Evolutionary conservation across 2,888 invertebrate genomes (phyloP).

Genomic region (Protodeltote pygarga): DNA sequence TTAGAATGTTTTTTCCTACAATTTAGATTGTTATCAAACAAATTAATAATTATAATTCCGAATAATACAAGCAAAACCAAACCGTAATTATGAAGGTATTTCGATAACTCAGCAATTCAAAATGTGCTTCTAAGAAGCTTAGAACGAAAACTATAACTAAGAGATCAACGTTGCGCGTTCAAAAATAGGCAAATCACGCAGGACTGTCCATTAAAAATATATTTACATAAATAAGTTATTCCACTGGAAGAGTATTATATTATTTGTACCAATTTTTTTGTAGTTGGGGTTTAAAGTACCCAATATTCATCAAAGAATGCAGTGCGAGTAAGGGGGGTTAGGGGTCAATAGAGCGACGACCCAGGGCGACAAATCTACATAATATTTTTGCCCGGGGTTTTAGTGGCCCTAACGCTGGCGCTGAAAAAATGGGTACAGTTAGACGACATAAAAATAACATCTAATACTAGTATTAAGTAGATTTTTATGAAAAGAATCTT

Average conservation of each 20-base stretch:
- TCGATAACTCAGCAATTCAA: slow-evolving; percentile 14
- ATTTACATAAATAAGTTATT: slow-evolving; percentile 45
- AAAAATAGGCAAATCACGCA: slow-evolving; percentile 70
- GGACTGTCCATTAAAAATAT: slow-evolving; percentile 43
- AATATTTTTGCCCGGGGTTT: too few relatives aligned
- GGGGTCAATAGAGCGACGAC: too few relatives aligned
- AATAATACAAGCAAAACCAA: too few relatives aligned
- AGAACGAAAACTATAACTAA: slow-evolving; percentile 51
- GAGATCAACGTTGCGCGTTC: slow-evolving; percentile 62
- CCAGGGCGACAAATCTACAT: too few relatives aligned
- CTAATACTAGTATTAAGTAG: slow-evolving; percentile 1
- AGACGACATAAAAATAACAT: slow-evolving; percentile 22
- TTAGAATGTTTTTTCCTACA: too few relatives aligned
- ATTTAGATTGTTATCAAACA: too few relatives aligned
- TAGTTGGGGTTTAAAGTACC: neutral
- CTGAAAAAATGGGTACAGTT: too few relatives aligned
- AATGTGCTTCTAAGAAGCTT: slow-evolving; percentile 41
- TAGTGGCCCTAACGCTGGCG: too few relatives aligned
- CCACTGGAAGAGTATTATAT: slow-evolving; percentile 31
- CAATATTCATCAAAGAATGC: too few relatives aligned
- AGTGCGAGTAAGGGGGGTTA: too few relatives aligned
- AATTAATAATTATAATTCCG: too few relatives aligned
- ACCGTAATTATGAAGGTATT: too few relatives aligned
- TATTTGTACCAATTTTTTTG: slow-evolving; percentile 45
- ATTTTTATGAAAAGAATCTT: slow-evolving; percentile 22